These are phyloP conservation scores for Hyperoplus immaculatus DNA, from an alignment of 2,797 vertebrate species.

Conservation along the genomic window DNA sequence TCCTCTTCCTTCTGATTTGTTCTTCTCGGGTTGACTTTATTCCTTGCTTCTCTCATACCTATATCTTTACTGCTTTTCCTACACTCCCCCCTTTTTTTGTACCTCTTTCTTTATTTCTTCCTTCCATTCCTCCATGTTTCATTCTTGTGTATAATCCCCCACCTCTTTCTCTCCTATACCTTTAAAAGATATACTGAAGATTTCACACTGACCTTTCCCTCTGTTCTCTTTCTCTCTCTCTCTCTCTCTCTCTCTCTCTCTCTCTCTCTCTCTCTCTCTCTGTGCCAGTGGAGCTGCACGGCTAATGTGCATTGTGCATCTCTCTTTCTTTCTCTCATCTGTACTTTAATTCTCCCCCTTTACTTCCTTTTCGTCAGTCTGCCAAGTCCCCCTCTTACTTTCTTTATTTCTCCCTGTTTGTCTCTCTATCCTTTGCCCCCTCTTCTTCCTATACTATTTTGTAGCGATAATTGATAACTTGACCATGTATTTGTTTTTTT, in stretches of 20 bases:
- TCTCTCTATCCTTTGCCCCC: conserved; percentile 34
- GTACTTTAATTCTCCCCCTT: conserved; percentile 30
- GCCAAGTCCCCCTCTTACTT: conserved; percentile 13
- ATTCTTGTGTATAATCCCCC: conserved; percentile 8
- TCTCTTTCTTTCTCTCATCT: conserved; percentile 34
- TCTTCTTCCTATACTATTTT: conserved; percentile 1
- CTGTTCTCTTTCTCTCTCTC: conserved; percentile 47
- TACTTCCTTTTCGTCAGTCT: conserved; percentile 20
- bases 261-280: conserved; percentile 41
- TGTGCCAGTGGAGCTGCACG: conserved; percentile 36
- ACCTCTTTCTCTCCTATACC: conserved; percentile 42
- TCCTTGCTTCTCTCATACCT: conserved; percentile 3
- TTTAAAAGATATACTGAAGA: conserved; percentile 55
- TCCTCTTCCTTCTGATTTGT: not conserved
- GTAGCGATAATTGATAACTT: not conserved
- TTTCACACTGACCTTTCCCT: conserved; percentile 69
- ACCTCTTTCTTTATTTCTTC: conserved; percentile 17
- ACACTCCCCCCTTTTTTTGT: conserved; percentile 6
- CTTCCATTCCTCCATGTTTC: conserved; percentile 14
- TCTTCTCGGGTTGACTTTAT: conserved; percentile 2
- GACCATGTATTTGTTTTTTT: conserved; percentile 17
- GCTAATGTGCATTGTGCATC: conserved; percentile 50
- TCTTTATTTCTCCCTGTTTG: conserved; percentile 35
- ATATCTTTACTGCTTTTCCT: conserved; percentile 20
- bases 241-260: conserved; percentile 40